Evolutionary conservation across 2,888 invertebrate species (phyloP).

Genomic region (Microdon myrmicae): DNA sequence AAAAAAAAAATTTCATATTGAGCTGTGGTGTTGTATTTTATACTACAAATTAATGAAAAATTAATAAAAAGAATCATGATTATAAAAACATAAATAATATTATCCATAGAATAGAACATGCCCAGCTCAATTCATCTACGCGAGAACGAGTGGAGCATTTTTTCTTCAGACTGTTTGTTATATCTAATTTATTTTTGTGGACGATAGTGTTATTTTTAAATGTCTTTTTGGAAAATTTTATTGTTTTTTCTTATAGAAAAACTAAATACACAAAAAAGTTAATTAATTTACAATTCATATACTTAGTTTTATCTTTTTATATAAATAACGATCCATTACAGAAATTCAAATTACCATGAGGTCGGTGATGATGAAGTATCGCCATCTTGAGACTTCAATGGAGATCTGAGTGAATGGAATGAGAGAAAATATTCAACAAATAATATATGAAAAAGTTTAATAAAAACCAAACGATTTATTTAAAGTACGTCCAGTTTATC

Average conservation of each 20-base stretch:
- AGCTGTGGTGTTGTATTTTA: slow-evolving; percentile 21
- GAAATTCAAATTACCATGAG: slow-evolving; percentile 55
- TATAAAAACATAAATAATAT: slow-evolving; percentile 34
- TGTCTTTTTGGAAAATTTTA: slow-evolving; percentile 49
- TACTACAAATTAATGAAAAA: slow-evolving; percentile 25
- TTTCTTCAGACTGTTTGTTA: slow-evolving; percentile 47
- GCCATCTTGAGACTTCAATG: slow-evolving; percentile 54
- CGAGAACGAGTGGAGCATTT: slow-evolving; percentile 22
- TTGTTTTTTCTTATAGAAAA: slow-evolving; percentile 37
- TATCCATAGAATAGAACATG: no score
- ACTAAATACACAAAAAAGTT: slow-evolving; percentile 1
- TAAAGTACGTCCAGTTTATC: slow-evolving; percentile 33
- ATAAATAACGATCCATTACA: slow-evolving; percentile 54
- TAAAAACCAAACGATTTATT: slow-evolving; percentile 16
- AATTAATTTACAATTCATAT: slow-evolving; percentile 15
- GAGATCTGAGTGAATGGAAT: slow-evolving; percentile 53
- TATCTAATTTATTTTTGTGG: slow-evolving; percentile 26
- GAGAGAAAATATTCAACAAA: slow-evolving; percentile 31
- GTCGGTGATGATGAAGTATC: slow-evolving; percentile 54
- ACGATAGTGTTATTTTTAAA: slow-evolving; percentile 37
- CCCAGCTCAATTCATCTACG: no score
- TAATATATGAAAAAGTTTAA: slow-evolving; percentile 13
- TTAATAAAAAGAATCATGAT: no score
- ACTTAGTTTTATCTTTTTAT: slow-evolving; percentile 45
- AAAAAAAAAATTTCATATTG: slow-evolving; percentile 10